These are phyloP conservation scores for Tenodera sinensis DNA, from an alignment of 2,888 invertebrate genomes.

Conservation along the genomic window DNA sequence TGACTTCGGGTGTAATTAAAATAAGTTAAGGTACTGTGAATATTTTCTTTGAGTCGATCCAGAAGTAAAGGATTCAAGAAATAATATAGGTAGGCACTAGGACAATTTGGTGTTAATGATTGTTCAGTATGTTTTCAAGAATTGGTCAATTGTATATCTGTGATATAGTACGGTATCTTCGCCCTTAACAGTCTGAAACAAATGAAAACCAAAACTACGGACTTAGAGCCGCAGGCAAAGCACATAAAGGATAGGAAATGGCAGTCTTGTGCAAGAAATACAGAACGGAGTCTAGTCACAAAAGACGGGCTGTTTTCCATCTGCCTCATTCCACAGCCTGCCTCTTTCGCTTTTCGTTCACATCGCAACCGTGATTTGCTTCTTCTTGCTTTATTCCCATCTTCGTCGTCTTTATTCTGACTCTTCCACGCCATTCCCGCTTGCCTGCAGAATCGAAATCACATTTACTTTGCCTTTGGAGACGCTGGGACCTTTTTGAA, in stretches of 20 bases:
- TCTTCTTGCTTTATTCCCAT: conserved; percentile 22
- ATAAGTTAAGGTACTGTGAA: too few relatives aligned
- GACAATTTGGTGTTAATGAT: too few relatives aligned
- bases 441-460: conserved; percentile 25
- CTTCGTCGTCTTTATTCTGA: conserved; percentile 1
- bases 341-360: background rate
- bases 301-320: background rate
- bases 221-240: too few relatives aligned
- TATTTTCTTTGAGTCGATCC: too few relatives aligned
- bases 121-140: too few relatives aligned
- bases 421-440: background rate
- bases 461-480: conserved; percentile 28
- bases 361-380: conserved; percentile 14
- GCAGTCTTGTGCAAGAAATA: background rate
- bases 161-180: too few relatives aligned
- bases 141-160: too few relatives aligned
- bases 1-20: too few relatives aligned
- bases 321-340: background rate
- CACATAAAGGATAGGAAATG: background rate
- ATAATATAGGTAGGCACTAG: too few relatives aligned
- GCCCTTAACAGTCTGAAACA: too few relatives aligned
- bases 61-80: too few relatives aligned
- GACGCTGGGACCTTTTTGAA: conserved; percentile 31
- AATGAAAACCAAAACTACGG: too few relatives aligned
- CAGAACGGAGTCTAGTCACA: background rate